phyloP scores from a whole-genome alignment of 1,140 invertebrate species.

The Drosophila mayri region DNA sequence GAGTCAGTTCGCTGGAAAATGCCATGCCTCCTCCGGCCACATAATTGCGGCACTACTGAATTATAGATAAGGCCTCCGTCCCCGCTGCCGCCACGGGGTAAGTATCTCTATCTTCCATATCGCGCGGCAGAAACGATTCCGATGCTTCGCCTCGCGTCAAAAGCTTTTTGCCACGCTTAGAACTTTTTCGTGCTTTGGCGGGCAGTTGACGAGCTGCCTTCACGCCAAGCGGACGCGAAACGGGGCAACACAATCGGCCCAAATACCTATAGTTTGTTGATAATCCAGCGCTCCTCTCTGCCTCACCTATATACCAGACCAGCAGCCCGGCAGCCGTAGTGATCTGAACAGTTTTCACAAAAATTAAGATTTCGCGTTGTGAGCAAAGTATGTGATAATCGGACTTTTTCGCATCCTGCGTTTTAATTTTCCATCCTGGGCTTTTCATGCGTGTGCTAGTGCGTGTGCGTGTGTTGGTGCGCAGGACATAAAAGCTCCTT shows the following conservation, averaged over 20 bases:
- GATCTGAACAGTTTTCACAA: neutral
- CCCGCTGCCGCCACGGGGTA: neutral
- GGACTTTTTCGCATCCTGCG: conserved; percentile 16
- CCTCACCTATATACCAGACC: conserved; percentile 19
- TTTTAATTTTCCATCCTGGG: conserved; percentile 15
- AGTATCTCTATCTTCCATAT: conserved; percentile 6
- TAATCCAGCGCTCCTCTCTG: conserved; percentile 10
- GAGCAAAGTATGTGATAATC: conserved; percentile 68
- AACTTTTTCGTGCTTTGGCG: conserved; percentile 70
- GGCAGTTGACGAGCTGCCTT: conserved; percentile 76
- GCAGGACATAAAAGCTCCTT: conserved; percentile 64
- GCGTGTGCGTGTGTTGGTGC: conserved; percentile 33
- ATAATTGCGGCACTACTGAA: conserved; percentile 19
- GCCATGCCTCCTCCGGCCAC: conserved; percentile 1
- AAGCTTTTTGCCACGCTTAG: conserved; percentile 63
- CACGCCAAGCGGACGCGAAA: conserved; percentile 69
- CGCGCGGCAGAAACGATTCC: conserved; percentile 33
- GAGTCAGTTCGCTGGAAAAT: conserved; percentile 29
- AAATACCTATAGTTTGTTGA: conserved; percentile 23
- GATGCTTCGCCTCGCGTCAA: conserved; percentile 22
- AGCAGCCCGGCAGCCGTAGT: conserved; percentile 2
- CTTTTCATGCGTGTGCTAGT: conserved; percentile 52
- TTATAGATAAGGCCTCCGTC: conserved; percentile 19
- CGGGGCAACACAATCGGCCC: conserved; percentile 51
- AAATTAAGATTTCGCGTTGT: conserved; percentile 1